Conservation (phyloP, 2,797 vertebrate species). For the Rhyacichthys aspro region DNA sequence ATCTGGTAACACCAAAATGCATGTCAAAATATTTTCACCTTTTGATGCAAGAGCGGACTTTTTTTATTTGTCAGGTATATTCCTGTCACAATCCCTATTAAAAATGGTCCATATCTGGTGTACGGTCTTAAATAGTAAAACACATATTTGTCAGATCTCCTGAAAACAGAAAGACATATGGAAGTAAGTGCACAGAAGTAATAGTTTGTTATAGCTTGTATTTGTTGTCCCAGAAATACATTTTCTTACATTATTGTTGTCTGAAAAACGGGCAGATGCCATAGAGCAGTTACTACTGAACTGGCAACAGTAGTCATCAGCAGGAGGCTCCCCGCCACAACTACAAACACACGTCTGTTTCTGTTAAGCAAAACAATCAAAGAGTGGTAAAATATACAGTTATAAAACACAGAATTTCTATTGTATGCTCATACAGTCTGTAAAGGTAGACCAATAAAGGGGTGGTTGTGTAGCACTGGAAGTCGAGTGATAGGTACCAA, state of each 20-base stretch:
- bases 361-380: constrained; percentile 62
- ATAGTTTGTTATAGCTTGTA: background rate
- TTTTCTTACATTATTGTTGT: constrained; percentile 79
- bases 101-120: constrained; percentile 86
- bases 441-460: constrained; percentile 82
- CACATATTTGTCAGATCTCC: constrained; percentile 71
- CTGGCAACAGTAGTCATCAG: constrained; percentile 68
- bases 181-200: too few relatives aligned
- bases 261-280: constrained; percentile 81
- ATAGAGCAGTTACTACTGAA: constrained; percentile 75
- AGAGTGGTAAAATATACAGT: background rate
- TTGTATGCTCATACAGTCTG: constrained; percentile 73
- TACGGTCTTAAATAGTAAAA: constrained; percentile 89
- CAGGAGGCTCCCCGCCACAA: constrained; percentile 72
- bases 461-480: constrained; percentile 85
- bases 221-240: background rate
- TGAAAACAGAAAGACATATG: constrained; percentile 42
- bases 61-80: constrained; percentile 78
- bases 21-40: constrained; percentile 65
- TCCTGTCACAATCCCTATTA: constrained; percentile 83
- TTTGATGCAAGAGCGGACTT: constrained; percentile 73
- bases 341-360: constrained; percentile 68
- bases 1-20: too few relatives aligned
- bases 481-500: constrained; percentile 89
- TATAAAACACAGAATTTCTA: background rate